These are phyloP conservation scores for Atopsyche davidsoni DNA, from an alignment of 1,140 invertebrate species.

Conservation along the genomic window DNA sequence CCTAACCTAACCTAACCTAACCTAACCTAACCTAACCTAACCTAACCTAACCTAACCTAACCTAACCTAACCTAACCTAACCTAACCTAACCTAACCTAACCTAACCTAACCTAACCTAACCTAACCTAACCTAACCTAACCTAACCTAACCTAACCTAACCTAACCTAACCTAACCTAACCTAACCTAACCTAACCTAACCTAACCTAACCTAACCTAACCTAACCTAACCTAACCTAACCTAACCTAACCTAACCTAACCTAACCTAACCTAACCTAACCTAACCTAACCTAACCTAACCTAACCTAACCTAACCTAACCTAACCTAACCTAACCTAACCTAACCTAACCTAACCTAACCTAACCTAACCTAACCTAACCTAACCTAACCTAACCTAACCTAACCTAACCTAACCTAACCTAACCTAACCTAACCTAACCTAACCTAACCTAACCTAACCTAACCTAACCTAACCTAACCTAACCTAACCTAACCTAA, in stretches of 20 bases:
- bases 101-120: too few species aligned
- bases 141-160: too few species aligned
- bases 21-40: too few species aligned
- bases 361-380: slow-evolving; percentile 30
- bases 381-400: slow-evolving; percentile 16
- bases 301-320: slow-evolving; percentile 22
- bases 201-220: slow-evolving; percentile 29
- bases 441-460: slow-evolving; percentile 24
- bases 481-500: slow-evolving; percentile 20
- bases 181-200: too few species aligned
- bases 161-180: too few species aligned
- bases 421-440: slow-evolving; percentile 23
- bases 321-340: slow-evolving; percentile 26
- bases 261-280: slow-evolving; percentile 19
- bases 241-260: slow-evolving; percentile 32
- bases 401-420: slow-evolving; percentile 13
- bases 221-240: slow-evolving; percentile 32
- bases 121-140: too few species aligned
- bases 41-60: too few species aligned
- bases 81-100: too few species aligned
- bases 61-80: too few species aligned
- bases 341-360: slow-evolving; percentile 28
- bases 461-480: slow-evolving; percentile 26
- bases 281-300: slow-evolving; percentile 26
- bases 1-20: too few species aligned